A percentile compares a stretch with the other conserved stretches of the same genome.
phyloP scores from a whole-genome alignment of 92 coral and sea anemone genomes.

The Actinernus sp. region DNA sequence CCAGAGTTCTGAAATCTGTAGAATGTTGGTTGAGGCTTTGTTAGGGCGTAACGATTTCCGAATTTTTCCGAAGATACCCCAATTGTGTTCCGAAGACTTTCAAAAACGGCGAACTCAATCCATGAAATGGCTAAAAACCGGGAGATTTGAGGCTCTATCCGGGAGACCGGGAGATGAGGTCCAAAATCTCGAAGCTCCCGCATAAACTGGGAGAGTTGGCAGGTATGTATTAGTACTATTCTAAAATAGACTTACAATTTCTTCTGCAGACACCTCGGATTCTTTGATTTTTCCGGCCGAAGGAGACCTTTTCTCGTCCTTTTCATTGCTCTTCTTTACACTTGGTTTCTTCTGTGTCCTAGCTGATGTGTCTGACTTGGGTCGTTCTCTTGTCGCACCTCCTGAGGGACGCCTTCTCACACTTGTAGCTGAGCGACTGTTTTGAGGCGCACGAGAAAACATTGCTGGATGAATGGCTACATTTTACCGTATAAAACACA shows the following conservation, averaged over 20 bases:
- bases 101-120: too few relatives aligned
- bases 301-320: constrained; percentile 3
- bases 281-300: background rate
- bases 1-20: too few relatives aligned
- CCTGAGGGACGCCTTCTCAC: constrained; percentile 7
- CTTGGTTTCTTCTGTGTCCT: background rate
- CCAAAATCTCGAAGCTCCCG: too few relatives aligned
- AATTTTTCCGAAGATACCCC: too few relatives aligned
- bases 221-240: too few relatives aligned
- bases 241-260: constrained; percentile 6
- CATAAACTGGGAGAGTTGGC: too few relatives aligned
- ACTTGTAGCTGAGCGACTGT: constrained; percentile 17
- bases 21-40: too few relatives aligned
- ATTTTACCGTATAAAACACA: background rate
- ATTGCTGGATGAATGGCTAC: constrained; percentile 1
- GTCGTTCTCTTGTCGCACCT: constrained; percentile 1
- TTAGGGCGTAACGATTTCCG: too few relatives aligned
- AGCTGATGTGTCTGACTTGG: constrained; percentile 21
- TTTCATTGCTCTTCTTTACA: background rate
- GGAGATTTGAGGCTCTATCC: too few relatives aligned
- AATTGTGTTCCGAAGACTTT: too few relatives aligned
- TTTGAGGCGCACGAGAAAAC: constrained; percentile 25
- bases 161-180: too few relatives aligned
- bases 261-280: background rate
- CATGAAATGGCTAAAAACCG: too few relatives aligned